Evolutionary conservation across 2,888 invertebrate genomes (phyloP).

Genomic region (Agriotes lineatus): DNA sequence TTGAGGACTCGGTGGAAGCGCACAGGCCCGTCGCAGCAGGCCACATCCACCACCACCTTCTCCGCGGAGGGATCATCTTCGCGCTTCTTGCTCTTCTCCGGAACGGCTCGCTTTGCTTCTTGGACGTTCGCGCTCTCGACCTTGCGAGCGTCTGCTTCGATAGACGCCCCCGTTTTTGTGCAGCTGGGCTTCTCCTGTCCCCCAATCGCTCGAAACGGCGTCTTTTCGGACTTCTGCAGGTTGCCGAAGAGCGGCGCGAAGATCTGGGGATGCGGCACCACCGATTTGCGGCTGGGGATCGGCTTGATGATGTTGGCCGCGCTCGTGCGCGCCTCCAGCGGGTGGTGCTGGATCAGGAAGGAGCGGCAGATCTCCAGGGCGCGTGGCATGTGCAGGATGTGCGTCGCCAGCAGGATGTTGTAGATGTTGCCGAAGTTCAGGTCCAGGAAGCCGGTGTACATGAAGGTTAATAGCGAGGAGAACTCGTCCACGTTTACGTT

Average conservation of each 20-base stretch:
- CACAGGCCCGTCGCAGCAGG: slow-evolving; percentile 92
- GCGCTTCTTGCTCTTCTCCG: slow-evolving; percentile 42
- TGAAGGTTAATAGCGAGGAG: slow-evolving; percentile 77
- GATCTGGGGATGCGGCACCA: slow-evolving; percentile 56
- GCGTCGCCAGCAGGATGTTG: slow-evolving; percentile 78
- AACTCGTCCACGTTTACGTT: slow-evolving; percentile 74
- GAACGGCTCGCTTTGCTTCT: slow-evolving; percentile 6
- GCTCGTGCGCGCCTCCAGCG: slow-evolving; percentile 47
- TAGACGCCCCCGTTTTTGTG: slow-evolving; percentile 15
- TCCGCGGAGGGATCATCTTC: slow-evolving; percentile 45
- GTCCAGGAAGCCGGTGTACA: slow-evolving; percentile 81
- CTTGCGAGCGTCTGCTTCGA: background rate
- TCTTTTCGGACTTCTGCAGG: slow-evolving; percentile 60
- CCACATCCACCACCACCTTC: slow-evolving; percentile 85
- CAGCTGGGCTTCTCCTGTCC: slow-evolving; percentile 24
- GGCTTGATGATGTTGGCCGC: slow-evolving; percentile 68
- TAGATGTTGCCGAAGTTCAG: slow-evolving; percentile 79
- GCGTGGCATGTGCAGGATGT: slow-evolving; percentile 80
- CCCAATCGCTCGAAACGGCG: slow-evolving; percentile 57
- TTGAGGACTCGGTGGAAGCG: slow-evolving; percentile 88
- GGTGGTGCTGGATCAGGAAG: slow-evolving; percentile 71
- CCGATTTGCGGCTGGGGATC: slow-evolving; percentile 68
- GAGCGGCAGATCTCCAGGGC: slow-evolving; percentile 78
- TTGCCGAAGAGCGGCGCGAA: slow-evolving; percentile 51
- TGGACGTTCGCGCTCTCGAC: slow-evolving; percentile 20